A percentile compares a stretch with the other conserved stretches of the same genome.
phyloP scores from a whole-genome alignment of 1,140 invertebrate genomes.

The Microvelia longipes region DNA sequence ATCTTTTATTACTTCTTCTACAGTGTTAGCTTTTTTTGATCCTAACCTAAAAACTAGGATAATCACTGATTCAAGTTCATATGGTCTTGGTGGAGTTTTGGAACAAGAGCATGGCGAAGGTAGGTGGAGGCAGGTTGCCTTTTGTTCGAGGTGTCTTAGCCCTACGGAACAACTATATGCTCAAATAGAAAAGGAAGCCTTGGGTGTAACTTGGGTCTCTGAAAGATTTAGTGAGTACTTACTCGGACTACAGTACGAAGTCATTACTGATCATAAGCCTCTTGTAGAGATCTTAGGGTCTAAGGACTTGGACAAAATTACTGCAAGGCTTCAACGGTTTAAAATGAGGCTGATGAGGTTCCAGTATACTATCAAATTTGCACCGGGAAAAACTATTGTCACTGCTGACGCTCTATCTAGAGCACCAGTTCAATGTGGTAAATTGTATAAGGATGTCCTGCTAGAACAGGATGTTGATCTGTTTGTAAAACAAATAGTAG shows the following conservation, averaged over 20 bases:
- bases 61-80: not conserved
- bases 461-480: not conserved
- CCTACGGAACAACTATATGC: not conserved
- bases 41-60: not conserved
- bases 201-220: not conserved
- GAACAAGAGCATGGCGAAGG: not conserved
- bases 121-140: not conserved
- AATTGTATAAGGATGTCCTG: not conserved
- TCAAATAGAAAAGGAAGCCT: not conserved
- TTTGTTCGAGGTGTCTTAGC: not conserved
- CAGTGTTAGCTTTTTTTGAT: not conserved
- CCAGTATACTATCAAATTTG: not conserved
- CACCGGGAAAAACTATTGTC: not conserved
- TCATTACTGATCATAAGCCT: not conserved
- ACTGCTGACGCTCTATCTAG: not conserved
- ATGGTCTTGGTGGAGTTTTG: not conserved
- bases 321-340: not conserved
- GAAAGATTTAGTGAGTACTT: not conserved
- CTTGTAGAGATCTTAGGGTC: not conserved
- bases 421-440: not conserved
- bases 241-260: not conserved
- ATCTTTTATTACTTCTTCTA: not conserved
- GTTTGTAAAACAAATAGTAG: not conserved
- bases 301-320: not conserved
- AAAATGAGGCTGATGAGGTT: not conserved